Evolutionary conservation across 2,797 vertebrate species (phyloP).

Genomic region (Sebastes diploproa): DNA sequence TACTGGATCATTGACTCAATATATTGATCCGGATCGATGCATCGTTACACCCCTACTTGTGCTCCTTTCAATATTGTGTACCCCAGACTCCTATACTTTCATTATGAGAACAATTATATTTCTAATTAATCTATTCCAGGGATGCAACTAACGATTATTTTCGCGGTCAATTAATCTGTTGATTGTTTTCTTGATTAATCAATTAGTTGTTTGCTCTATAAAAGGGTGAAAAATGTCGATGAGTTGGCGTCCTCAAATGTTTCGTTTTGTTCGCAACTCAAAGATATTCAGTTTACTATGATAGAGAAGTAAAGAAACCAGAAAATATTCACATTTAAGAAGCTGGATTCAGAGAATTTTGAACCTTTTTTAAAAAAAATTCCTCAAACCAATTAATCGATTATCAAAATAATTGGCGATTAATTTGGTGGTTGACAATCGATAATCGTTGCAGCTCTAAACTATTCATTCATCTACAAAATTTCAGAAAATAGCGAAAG

Average conservation of each 20-base stretch:
- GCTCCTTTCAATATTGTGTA: background rate
- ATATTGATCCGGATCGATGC: too few relatives aligned
- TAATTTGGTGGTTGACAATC: background rate
- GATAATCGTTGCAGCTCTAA: background rate
- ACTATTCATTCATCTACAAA: background rate
- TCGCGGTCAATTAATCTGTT: background rate
- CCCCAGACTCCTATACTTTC: background rate
- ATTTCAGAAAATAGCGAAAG: background rate
- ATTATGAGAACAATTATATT: conserved; percentile 1
- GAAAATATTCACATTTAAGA: background rate
- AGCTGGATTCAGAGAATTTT: too few relatives aligned
- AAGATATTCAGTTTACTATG: background rate
- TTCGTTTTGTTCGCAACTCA: background rate
- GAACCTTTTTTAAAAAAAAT: too few relatives aligned
- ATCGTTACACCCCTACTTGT: background rate
- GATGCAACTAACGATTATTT: background rate
- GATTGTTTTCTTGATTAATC: background rate
- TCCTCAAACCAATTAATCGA: too few relatives aligned
- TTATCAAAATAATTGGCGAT: background rate
- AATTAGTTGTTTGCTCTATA: background rate
- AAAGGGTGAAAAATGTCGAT: background rate
- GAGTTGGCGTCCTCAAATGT: background rate
- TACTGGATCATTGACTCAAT: background rate
- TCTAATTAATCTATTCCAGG: background rate
- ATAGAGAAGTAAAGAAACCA: background rate